Conservation (phyloP, 2,888 invertebrate species). For the Capitulum mitella region DNA sequence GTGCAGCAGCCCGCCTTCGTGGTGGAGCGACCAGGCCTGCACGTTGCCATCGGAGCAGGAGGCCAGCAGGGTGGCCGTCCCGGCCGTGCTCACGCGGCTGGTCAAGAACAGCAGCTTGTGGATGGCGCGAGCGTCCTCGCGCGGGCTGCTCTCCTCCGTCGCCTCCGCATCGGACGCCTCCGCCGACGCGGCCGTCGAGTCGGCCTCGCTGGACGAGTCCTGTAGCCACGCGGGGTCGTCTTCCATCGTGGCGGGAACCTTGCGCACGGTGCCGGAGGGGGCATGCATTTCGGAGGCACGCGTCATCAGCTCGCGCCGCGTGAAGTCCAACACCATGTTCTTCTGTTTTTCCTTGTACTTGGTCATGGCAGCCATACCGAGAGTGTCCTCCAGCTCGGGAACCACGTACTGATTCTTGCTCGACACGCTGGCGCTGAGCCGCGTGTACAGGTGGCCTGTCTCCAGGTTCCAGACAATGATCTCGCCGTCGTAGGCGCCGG, state of each 20-base stretch:
- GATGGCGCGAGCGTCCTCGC: slow-evolving; percentile 48
- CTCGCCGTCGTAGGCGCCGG: slow-evolving; percentile 69
- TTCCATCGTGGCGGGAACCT: too few relatives aligned
- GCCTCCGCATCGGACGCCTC: too few relatives aligned
- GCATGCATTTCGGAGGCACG: neutral
- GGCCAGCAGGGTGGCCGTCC: slow-evolving; percentile 59
- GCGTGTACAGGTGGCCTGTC: slow-evolving; percentile 63
- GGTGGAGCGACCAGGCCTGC: slow-evolving; percentile 74
- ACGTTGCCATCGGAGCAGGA: slow-evolving; percentile 64
- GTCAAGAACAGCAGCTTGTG: slow-evolving; percentile 61
- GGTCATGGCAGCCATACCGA: neutral
- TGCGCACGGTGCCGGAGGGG: too few relatives aligned
- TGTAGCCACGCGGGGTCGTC: neutral
- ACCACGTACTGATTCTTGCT: neutral
- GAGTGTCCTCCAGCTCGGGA: neutral
- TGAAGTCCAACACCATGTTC: slow-evolving; percentile 18
- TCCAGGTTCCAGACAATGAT: slow-evolving; percentile 73
- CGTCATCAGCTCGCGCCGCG: neutral
- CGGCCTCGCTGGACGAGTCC: neutral
- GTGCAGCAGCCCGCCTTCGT: slow-evolving; percentile 60
- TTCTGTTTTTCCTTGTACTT: slow-evolving; percentile 21
- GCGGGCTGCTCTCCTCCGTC: neutral
- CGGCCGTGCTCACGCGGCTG: slow-evolving; percentile 51
- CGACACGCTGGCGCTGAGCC: neutral
- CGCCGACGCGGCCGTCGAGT: neutral